Percentiles rank a stretch among this genome's conserved stretches.
Evolutionary conservation across 1,140 invertebrate genomes (phyloP).

Genomic region (Thrips palmi): DNA sequence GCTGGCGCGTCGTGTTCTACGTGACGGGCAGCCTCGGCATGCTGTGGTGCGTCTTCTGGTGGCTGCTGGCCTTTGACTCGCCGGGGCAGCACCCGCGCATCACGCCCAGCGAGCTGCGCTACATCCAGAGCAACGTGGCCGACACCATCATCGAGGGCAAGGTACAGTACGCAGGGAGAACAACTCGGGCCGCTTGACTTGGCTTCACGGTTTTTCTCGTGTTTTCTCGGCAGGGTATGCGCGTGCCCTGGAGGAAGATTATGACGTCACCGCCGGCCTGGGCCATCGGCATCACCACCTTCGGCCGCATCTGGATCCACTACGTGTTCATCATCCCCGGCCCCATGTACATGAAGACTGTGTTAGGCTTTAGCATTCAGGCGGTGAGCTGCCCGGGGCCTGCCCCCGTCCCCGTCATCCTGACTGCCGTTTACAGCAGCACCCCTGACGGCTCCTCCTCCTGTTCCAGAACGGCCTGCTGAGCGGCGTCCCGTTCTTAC

Average conservation of each 20-base stretch:
- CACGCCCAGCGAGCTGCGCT: constrained; percentile 41
- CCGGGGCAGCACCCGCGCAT: constrained; percentile 57
- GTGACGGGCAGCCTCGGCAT: constrained; percentile 48
- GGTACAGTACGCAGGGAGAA: constrained; percentile 22
- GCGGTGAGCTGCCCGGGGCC: constrained; percentile 33
- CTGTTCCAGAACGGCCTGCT: constrained; percentile 39
- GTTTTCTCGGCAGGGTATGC: constrained; percentile 20
- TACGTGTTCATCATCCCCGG: constrained; percentile 50
- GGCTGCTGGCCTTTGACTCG: constrained; percentile 50
- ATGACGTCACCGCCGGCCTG: constrained; percentile 58
- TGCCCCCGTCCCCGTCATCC: too few relatives aligned
- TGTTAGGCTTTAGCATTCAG: constrained; percentile 46
- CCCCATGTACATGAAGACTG: constrained; percentile 50
- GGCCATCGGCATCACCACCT: constrained; percentile 58
- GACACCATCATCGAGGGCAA: constrained; percentile 27
- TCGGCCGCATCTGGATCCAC: constrained; percentile 52
- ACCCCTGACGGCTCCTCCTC: too few relatives aligned
- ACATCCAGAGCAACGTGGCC: constrained; percentile 42
- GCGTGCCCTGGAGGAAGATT: constrained; percentile 56
- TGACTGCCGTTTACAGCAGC: not conserved
- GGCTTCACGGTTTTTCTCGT: not conserved
- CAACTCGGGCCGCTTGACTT: not conserved
- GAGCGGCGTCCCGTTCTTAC: constrained; percentile 44
- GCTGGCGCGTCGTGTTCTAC: constrained; percentile 49
- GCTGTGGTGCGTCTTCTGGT: constrained; percentile 50